Base-by-base conservation (phyloP, 2,888 invertebrate species). In the Zygogramma bicolorata region DNA sequence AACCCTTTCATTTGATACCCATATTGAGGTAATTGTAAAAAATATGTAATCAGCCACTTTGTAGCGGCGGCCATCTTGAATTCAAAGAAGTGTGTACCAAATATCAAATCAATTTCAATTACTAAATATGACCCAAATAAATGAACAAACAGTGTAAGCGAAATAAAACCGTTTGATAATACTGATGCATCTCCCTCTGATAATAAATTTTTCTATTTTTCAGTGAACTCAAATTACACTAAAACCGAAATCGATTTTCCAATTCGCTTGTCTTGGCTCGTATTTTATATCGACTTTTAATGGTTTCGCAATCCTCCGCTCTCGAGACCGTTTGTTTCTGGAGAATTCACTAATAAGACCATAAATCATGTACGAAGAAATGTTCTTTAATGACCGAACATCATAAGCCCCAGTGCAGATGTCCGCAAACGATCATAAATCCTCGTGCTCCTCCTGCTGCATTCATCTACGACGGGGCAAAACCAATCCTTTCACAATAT, bases 401-500 rank as follows among this genome's bases (percentile, higher is more conserved):
- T 78, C 75, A 73, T 74, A 71, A 75, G 74, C 58, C 70, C 63
- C 67, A 57, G 70, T 75, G 73, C 75, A 77, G 75, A 77, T 75
- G 75, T 73, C 75, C 73, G 72, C 75, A 65, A 73, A 65, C 76
- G 69, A 77, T 77, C 73, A 78, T 77, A 78, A 77, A 78, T 76
- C 75, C 66, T 71, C 75, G 42, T 57, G 63, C 73, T 66, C 71
- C 71, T 75, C 71, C 69, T 73, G 42, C 70, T 29, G 58, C 58
- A 27, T 71, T 74, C 72, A 59, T 71, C 67, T 60, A 69, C 46
- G 70, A 70, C 71, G 69, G 68, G 75, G 77, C 75, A 75, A 77
- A 77, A 78, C 73, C 78, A 73, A 78, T 75, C 75, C 74, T 74
- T 75, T 71, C 74, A 71, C 72, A 68, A 76, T 76, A 75, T 78